Conservation (phyloP, 2,888 invertebrate species). For the Chouioia cunea region DNA sequence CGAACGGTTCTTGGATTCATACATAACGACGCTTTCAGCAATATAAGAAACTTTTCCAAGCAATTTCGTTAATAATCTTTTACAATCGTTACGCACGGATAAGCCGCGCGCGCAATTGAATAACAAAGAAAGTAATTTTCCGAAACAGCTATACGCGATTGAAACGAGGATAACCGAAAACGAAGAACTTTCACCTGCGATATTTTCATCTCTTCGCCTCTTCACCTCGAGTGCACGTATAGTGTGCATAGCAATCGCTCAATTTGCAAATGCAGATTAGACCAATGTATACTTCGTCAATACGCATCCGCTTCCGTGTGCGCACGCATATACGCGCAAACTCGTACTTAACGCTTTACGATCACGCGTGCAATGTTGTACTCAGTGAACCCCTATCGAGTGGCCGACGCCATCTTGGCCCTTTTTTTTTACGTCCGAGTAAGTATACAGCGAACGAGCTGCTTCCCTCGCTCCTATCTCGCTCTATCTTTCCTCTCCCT, state of each 20-base stretch:
- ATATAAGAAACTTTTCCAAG: too few relatives aligned
- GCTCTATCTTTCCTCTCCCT: neutral
- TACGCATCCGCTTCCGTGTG: slow-evolving; percentile 66
- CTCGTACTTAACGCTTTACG: slow-evolving; percentile 64
- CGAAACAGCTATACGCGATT: neutral
- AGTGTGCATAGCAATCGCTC: neutral
- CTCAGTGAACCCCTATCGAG: slow-evolving; percentile 33
- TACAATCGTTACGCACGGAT: too few relatives aligned
- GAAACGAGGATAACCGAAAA: too few relatives aligned
- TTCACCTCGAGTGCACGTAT: neutral
- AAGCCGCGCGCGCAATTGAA: slow-evolving; percentile 30
- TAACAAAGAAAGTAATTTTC: slow-evolving; percentile 40
- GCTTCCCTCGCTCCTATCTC: slow-evolving; percentile 5
- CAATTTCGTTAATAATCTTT: too few relatives aligned
- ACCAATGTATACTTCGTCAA: neutral
- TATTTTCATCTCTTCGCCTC: slow-evolving; percentile 4
- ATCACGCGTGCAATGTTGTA: slow-evolving; percentile 57
- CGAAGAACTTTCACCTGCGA: neutral
- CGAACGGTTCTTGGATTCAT: too few relatives aligned
- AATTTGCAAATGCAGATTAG: too few relatives aligned
- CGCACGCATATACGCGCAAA: slow-evolving; percentile 45
- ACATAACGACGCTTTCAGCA: too few relatives aligned
- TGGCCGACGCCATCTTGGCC: slow-evolving; percentile 27
- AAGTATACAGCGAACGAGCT: slow-evolving; percentile 34
- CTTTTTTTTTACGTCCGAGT: slow-evolving; percentile 36